Conservation (phyloP, 2,888 invertebrate species). For the Onthophagus sagittarius region DNA sequence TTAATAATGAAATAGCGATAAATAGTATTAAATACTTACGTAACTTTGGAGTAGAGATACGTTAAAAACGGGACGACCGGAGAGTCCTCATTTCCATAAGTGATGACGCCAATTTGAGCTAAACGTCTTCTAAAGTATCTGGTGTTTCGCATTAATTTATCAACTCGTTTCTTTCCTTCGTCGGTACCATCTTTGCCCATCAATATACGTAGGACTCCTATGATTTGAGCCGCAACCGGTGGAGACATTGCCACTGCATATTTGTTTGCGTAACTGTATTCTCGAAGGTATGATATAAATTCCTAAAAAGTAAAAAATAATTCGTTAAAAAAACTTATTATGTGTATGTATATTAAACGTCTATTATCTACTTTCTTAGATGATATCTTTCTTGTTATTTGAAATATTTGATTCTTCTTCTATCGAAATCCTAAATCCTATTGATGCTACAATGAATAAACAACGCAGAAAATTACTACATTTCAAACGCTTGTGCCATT, state of each 20-base stretch:
- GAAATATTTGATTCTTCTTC: no score
- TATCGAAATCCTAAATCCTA: no score
- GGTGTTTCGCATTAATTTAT: constrained; percentile 74
- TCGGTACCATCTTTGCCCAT: constrained; percentile 78
- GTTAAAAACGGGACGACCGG: constrained; percentile 96
- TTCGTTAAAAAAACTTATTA: no score
- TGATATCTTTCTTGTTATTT: no score
- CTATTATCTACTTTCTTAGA: no score
- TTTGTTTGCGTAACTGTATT: constrained; percentile 76
- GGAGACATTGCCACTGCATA: constrained; percentile 90
- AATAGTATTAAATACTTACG: constrained; percentile 57
- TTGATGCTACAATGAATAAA: no score
- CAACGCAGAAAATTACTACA: no score
- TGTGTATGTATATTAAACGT: no score
- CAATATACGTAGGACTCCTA: constrained; percentile 82
- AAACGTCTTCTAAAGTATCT: constrained; percentile 75
- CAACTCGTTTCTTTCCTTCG: constrained; percentile 64
- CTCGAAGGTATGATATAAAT: constrained; percentile 72
- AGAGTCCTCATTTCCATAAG: constrained; percentile 89
- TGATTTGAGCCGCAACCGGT: constrained; percentile 86
- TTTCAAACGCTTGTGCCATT: no score
- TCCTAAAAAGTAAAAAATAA: constrained; percentile 48
- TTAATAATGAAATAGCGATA: background rate
- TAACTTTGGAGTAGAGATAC: constrained; percentile 92
- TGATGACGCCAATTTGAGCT: constrained; percentile 85